Base-by-base conservation (phyloP, 92 coral and sea anemone genomes). In the Palythoa grandis region DNA sequence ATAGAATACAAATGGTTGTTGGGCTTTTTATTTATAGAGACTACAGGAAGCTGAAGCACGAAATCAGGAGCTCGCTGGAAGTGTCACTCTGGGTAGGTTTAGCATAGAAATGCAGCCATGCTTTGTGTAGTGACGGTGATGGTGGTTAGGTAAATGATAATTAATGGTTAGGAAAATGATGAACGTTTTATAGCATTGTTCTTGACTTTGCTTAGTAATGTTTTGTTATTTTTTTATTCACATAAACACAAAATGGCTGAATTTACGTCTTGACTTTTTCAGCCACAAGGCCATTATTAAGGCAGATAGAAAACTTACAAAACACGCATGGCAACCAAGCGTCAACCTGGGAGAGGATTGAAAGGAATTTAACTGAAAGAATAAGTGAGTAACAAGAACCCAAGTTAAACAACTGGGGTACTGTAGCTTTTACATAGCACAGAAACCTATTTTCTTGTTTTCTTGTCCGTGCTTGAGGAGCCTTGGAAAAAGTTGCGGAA, bases 241-340 rank as follows among this genome's bases (percentile, higher is more conserved):
- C 13, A 58, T 58, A 43, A 43, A 8, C 14, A 58, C 14, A 63
- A 63, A 6, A 11, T 63, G 11, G 2, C 69, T 63, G 69, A 63
- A 63, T 88, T 6, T 17, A 6, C 63, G 17, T 78, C 43, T n/a
- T 82, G 12, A 29, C 35, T 61, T n/a, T 83, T 70, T 76, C 88
- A 97, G 99, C 99, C 11, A 93, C 99, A n/a, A 93, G 99, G 87
- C 99, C 99, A 8, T 76, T 97, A 71, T 75, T 97, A 37, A 91
- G 99, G 56, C 99, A 97, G 87, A 97, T 97, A 74, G 99, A 97
- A 79, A 97, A 97, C 88, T 86, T 97, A 4, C 99, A 97, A 79
- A 94, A 92, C 83, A 95, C 98, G 39, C 95, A 97, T 85, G 92
- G 95, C 25, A 94, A 92, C 82, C 99, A 97, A 74, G 94, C 96